Base-by-base conservation (phyloP, 2,113 vertebrate genomes). In the Scophthalmus maximus region DNA sequence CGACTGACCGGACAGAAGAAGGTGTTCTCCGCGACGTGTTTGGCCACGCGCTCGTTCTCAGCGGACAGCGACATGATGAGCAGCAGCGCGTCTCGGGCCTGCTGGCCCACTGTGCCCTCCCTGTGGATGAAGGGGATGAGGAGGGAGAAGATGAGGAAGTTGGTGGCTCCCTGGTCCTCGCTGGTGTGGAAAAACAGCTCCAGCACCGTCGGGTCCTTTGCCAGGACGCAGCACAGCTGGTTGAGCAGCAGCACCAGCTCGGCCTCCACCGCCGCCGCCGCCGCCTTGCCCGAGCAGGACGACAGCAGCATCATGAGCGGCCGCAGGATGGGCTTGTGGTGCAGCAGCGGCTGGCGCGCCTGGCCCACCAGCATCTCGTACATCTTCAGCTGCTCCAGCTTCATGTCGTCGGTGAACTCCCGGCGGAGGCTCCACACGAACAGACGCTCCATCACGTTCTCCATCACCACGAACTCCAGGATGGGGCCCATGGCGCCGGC, bases 171-270 rank as follows among this genome's bases (percentile, higher is more conserved):
- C 87, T 99, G 98, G 89, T 99, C 98, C 87, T 98, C 96, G 1
- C 98, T 97, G 26, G 97, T 97, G 86, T 99, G 97, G 89, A 99
- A 99, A 85, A 99, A 99, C 18, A 99, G 92, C 84, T 99, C 97
- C 85, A 99, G 91, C 56, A 98, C 93, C 0, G 97, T 98, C 0
- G 96, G 93, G 82, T 99, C 97, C 93, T 95, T 97, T 76, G 97
- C 95, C 92, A 99, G 93, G 46, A 97, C 95, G 76, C 93, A 98
- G 83, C 97, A 98, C 55, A 99, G 95, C 90, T 97, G 98, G 86
- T 94, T 95, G 73, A 98, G 95, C 68, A 99, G 92, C 70, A 98
- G 82, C 0, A 98, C 97, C 68, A 99, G 90, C 86, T 97, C 95
- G 0, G 85, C 92, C 84, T 99, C 98, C 38, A 99, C 98, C 0